Evolutionary conservation across 2,888 invertebrate species (phyloP).

Genomic region (Nasonia oneida): DNA sequence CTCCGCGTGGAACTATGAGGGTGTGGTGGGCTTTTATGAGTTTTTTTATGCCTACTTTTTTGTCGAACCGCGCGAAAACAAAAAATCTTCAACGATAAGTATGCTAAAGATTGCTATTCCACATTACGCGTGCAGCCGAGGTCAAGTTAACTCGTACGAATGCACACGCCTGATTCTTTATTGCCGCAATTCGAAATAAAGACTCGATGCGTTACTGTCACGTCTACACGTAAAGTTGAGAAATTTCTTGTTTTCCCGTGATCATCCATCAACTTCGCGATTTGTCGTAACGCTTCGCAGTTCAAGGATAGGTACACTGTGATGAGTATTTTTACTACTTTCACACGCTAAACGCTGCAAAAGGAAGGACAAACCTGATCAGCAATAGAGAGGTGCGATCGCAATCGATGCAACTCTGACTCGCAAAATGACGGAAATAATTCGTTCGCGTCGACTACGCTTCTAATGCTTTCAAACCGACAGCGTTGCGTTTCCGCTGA

Average conservation of each 20-base stretch:
- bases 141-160: neutral
- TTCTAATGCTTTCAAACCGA: slow-evolving; percentile 40
- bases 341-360: neutral
- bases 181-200: neutral
- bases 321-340: neutral
- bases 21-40: neutral
- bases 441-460: slow-evolving; percentile 35
- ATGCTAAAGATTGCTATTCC: neutral
- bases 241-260: neutral
- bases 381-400: neutral
- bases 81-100: slow-evolving; percentile 13
- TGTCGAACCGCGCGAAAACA: neutral
- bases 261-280: neutral
- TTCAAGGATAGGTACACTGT: neutral
- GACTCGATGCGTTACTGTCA: too few relatives aligned
- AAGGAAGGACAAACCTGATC: slow-evolving; percentile 11
- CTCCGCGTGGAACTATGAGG: neutral
- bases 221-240: too few relatives aligned
- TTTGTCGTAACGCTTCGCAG: neutral
- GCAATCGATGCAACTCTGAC: neutral
- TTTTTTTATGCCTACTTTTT: too few relatives aligned
- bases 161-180: neutral
- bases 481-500: slow-evolving; percentile 35
- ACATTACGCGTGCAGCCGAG: neutral
- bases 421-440: slow-evolving; percentile 48